A percentile compares a stretch with the other conserved stretches of the same genome.
Conservation (phyloP, 1,140 invertebrate genomes). For the Globodera rostochiensis region DNA sequence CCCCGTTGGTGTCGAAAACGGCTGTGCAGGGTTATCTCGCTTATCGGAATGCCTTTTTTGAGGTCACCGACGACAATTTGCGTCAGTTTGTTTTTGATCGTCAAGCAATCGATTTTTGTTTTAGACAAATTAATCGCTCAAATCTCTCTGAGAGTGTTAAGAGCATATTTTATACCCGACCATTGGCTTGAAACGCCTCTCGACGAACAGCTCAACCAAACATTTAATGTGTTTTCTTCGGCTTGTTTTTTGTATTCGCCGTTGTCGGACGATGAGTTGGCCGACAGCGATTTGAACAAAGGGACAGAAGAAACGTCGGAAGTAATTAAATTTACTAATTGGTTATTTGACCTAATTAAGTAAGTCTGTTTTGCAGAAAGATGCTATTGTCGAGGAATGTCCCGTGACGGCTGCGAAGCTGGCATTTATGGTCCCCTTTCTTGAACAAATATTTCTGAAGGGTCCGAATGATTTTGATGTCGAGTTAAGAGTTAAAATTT, state of each 20-base stretch:
- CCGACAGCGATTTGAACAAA: constrained; percentile 24
- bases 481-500: constrained; percentile 59
- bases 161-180: constrained; percentile 79
- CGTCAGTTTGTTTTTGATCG: constrained; percentile 63
- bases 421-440: constrained; percentile 44
- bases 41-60: constrained; percentile 55
- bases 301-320: not conserved
- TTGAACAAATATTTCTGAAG: constrained; percentile 36
- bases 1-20: constrained; percentile 66
- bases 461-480: constrained; percentile 26
- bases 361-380: constrained; percentile 9
- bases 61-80: constrained; percentile 44
- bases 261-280: constrained; percentile 36
- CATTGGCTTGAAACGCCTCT: constrained; percentile 79
- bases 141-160: constrained; percentile 74
- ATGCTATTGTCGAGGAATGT: constrained; percentile 27
- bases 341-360: constrained; percentile 15
- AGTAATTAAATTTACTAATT: constrained; percentile 15
- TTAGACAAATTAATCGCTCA: constrained; percentile 73
- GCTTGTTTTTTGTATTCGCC: constrained; percentile 37
- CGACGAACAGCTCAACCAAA: constrained; percentile 70
- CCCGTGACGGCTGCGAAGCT: constrained; percentile 45
- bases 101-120: constrained; percentile 10
- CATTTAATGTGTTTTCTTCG: constrained; percentile 71
- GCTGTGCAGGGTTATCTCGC: constrained; percentile 71